Evolutionary conservation across 2,888 invertebrate species (phyloP), one percentile per base, ranked within the genome.

Genomic region (Allolobophora icterica): DNA sequence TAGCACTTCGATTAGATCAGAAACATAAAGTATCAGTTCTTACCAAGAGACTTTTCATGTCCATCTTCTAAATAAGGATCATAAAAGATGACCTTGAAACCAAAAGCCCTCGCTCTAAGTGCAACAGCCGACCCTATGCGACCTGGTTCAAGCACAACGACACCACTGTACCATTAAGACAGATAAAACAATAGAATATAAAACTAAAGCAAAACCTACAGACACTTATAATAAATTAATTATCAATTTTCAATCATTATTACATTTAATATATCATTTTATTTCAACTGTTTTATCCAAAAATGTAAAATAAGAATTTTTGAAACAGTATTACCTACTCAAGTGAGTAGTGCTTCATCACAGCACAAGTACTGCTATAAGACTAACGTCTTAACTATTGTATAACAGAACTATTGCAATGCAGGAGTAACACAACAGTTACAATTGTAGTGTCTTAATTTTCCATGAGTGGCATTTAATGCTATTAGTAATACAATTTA

Each of bases 81-180:
- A 87, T 87, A 87, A 38, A 87, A 87, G 38, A 87, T 35, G 87
- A 87, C 38, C 34, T 87, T 87, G 87, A 87, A 87, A 8, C 87
- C 87, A 87, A 87, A 87, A 8, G 87, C 87, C 35, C n/a, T 87
- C 15, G 87, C 87, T 87, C 87, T 87, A 34, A 87, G 35, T 13
- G 87, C 87, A 87, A 87, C 87, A 87, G 87, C 87, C 15, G 87
- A 87, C 34, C 87, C 87, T 35, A 87, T 87, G 38, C 87, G 87
- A 87, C 87, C 87, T 87, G 34, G 38, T 24, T n/a, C 21, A 38
- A 87, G 38, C 34, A 87, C 33, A 87, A 21, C 6, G 1, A 87
- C 5, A 35, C 35, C 35, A 87, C 21, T 71, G n/a, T n/a, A n/a
- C n/a, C 71, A 71, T 52, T 4, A 52, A 52, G 52, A 52, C 15